phyloP scores from a whole-genome alignment of 2,113 vertebrate species.

The Acinonyx jubatus region DNA sequence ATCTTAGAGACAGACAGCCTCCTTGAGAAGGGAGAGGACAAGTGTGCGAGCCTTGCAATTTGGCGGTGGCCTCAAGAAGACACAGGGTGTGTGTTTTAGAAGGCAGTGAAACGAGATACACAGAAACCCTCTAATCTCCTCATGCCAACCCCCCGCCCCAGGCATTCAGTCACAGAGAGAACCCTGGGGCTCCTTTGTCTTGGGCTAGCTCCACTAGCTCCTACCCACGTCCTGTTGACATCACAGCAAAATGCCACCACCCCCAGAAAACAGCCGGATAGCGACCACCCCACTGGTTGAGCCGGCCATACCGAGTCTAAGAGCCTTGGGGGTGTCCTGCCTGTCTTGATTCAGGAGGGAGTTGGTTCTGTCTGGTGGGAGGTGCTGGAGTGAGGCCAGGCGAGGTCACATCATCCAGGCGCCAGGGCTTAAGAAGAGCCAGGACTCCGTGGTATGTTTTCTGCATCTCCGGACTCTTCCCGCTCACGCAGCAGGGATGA shows the following conservation, averaged over 20 bases:
- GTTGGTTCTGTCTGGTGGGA: neutral
- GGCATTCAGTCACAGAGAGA: neutral
- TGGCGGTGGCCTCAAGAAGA: neutral
- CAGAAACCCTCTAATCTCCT: fast-evolving
- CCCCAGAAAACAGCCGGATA: neutral
- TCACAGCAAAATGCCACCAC: neutral
- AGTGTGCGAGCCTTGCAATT: neutral
- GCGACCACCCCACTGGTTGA: neutral
- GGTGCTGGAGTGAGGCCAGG: neutral
- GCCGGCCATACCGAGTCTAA: neutral
- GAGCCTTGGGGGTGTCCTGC: too few species aligned
- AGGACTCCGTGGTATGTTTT: neutral
- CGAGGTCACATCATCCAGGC: neutral
- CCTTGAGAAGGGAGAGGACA: neutral
- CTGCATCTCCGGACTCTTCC: neutral
- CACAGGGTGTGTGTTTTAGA: neutral
- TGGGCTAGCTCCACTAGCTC: neutral
- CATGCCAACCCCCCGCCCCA: neutral
- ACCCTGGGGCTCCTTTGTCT: neutral
- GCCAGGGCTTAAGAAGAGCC: neutral
- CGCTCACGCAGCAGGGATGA: fast-evolving
- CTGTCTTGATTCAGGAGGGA: neutral
- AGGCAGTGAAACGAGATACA: neutral
- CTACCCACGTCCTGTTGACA: neutral
- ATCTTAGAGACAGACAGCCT: neutral